A percentile compares a stretch with the other conserved stretches of the same genome.
phyloP scores from a whole-genome alignment of 1,140 invertebrate species.

The Planococcus citri region DNA sequence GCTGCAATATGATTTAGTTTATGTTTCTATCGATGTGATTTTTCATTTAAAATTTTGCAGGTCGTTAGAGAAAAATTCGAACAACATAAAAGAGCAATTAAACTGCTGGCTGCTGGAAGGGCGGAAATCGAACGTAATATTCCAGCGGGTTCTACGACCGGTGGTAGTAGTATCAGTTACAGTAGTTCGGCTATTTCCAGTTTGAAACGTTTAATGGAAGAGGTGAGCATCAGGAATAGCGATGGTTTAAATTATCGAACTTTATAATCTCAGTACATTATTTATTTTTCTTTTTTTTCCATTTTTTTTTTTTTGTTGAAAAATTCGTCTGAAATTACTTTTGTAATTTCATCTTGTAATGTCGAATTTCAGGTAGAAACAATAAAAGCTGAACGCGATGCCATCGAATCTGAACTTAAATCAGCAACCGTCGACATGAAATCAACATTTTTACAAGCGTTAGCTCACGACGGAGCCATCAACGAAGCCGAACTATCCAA shows the following conservation, averaged over 20 bases:
- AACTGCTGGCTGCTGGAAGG: slow-evolving; percentile 63
- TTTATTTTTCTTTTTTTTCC: slow-evolving; percentile 19
- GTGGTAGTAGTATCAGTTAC: slow-evolving; percentile 36
- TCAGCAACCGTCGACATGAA: slow-evolving; percentile 73
- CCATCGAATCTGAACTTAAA: slow-evolving; percentile 77
- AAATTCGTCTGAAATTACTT: not conserved
- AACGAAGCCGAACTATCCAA: slow-evolving; percentile 65
- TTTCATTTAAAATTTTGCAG: slow-evolving; percentile 22
- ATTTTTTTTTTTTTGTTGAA: slow-evolving; percentile 4
- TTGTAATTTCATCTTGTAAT: too few relatives aligned
- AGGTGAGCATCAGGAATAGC: slow-evolving; percentile 36
- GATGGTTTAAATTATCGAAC: too few relatives aligned
- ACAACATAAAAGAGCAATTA: slow-evolving; percentile 63
- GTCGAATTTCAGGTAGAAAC: slow-evolving; percentile 59
- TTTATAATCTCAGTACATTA: too few relatives aligned
- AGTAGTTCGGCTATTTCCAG: slow-evolving; percentile 48
- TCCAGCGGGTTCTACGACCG: slow-evolving; percentile 40
- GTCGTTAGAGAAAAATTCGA: slow-evolving; percentile 79
- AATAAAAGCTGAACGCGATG: slow-evolving; percentile 78
- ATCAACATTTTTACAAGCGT: slow-evolving; percentile 59
- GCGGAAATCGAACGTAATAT: slow-evolving; percentile 48
- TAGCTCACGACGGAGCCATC: slow-evolving; percentile 71
- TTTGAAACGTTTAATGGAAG: slow-evolving; percentile 68
- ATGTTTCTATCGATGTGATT: not conserved
- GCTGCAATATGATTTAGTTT: not conserved